Conservation (phyloP, 2,797 vertebrate genomes). For the Hemibagrus guttatus region DNA sequence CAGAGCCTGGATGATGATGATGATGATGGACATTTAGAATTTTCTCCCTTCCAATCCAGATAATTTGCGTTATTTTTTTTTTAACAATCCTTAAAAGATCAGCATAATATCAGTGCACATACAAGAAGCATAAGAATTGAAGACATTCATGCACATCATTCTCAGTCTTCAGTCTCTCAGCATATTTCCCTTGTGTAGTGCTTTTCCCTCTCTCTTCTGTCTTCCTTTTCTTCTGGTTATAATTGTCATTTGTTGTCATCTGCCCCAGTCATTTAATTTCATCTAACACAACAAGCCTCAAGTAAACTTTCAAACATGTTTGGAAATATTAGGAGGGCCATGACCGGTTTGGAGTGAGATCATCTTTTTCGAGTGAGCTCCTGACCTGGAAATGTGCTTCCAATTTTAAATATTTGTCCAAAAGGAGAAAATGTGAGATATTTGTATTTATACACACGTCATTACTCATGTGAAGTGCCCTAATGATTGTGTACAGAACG, state of each 20-base stretch:
- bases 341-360: neutral
- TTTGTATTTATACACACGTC: neutral
- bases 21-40: neutral
- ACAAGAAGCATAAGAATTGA: neutral
- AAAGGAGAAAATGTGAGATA: neutral
- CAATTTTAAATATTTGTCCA: neutral
- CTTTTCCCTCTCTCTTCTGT: neutral
- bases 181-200: neutral
- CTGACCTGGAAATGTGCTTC: neutral
- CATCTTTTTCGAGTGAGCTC: neutral
- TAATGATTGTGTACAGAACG: neutral
- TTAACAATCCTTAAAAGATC: neutral
- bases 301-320: constrained; percentile 2
- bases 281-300: neutral
- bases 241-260: neutral
- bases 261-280: neutral
- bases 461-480: neutral
- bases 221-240: neutral
- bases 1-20: neutral
- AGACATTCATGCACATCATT: neutral
- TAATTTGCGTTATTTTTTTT: neutral
- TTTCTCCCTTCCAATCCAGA: neutral
- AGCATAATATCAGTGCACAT: neutral
- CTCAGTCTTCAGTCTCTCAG: neutral
- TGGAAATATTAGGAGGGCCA: neutral